Conservation (phyloP, 1,140 invertebrate species). For the Hyposmocoma kahamanoa region DNA sequence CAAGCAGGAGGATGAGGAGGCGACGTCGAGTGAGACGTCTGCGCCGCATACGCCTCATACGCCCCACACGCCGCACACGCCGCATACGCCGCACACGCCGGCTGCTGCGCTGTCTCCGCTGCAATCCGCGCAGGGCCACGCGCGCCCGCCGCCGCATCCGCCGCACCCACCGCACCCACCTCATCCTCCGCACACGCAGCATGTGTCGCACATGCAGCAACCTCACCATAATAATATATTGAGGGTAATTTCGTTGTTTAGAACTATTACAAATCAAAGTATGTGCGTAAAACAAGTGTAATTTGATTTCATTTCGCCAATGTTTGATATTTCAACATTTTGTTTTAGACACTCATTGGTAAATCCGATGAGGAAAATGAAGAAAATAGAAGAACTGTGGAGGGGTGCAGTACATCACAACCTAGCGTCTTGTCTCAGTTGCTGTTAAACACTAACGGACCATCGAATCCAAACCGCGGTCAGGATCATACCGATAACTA, state of each 20-base stretch:
- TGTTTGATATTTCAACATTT: background rate
- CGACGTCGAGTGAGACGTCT: slow-evolving; percentile 64
- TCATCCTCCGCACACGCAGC: slow-evolving; percentile 27
- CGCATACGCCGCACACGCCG: slow-evolving; percentile 73
- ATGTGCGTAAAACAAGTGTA: no score
- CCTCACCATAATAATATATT: slow-evolving; percentile 43
- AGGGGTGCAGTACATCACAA: slow-evolving; percentile 72
- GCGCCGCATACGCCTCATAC: slow-evolving; percentile 57
- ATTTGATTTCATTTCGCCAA: background rate
- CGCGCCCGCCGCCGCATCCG: slow-evolving; percentile 40
- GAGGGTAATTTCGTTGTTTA: no score
- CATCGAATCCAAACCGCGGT: slow-evolving; percentile 42
- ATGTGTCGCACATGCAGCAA: slow-evolving; percentile 19
- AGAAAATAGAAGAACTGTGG: slow-evolving; percentile 63
- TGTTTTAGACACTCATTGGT: slow-evolving; percentile 87
- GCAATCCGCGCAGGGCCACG: slow-evolving; percentile 42
- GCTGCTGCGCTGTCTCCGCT: slow-evolving; percentile 71
- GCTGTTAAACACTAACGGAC: slow-evolving; percentile 80
- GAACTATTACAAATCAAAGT: no score
- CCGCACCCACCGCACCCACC: slow-evolving; percentile 25
- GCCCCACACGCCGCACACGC: slow-evolving; percentile 61
- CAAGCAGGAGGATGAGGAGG: slow-evolving; percentile 88
- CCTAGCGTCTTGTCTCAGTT: slow-evolving; percentile 87
- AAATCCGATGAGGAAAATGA: slow-evolving; percentile 86
- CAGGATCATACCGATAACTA: slow-evolving; percentile 50